Conservation (phyloP, 2,888 invertebrate genomes). For the Dendrolimus houi region DNA sequence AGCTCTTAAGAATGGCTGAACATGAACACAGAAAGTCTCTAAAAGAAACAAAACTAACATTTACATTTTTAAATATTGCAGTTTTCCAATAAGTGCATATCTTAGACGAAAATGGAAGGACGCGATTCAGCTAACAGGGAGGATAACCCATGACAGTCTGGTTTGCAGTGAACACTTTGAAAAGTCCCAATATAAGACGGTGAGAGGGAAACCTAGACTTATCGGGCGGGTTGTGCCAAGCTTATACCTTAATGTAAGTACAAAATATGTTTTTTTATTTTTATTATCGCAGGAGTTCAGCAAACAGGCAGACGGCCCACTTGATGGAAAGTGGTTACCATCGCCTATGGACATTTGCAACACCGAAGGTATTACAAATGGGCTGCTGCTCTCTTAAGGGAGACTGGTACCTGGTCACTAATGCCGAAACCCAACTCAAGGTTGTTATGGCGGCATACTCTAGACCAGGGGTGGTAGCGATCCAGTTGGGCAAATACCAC, state of each 20-base stretch:
- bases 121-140: slow-evolving; percentile 24
- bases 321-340: not conserved
- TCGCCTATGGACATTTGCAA: too few species aligned
- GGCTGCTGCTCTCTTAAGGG: too few species aligned
- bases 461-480: too few species aligned
- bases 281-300: not conserved
- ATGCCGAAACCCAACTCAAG: too few species aligned
- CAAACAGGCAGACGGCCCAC: too few species aligned
- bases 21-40: too few species aligned
- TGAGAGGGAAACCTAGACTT: slow-evolving; percentile 42
- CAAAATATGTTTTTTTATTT: slow-evolving; percentile 6
- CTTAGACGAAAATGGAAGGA: slow-evolving; percentile 44
- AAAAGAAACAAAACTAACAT: too few species aligned
- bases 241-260: slow-evolving; percentile 16
- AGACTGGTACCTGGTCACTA: too few species aligned
- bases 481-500: too few species aligned
- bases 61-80: slow-evolving; percentile 11
- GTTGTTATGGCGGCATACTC: too few species aligned
- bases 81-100: slow-evolving; percentile 44
- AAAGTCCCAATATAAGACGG: slow-evolving; percentile 30
- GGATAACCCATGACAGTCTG: slow-evolving; percentile 23
- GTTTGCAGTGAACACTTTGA: slow-evolving; percentile 51
- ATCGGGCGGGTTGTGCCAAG: slow-evolving; percentile 45
- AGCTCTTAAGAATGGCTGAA: too few species aligned
- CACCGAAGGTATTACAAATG: too few species aligned